phyloP scores from a whole-genome alignment of 2,113 vertebrate species.

The Thinocorus orbignyianus region DNA sequence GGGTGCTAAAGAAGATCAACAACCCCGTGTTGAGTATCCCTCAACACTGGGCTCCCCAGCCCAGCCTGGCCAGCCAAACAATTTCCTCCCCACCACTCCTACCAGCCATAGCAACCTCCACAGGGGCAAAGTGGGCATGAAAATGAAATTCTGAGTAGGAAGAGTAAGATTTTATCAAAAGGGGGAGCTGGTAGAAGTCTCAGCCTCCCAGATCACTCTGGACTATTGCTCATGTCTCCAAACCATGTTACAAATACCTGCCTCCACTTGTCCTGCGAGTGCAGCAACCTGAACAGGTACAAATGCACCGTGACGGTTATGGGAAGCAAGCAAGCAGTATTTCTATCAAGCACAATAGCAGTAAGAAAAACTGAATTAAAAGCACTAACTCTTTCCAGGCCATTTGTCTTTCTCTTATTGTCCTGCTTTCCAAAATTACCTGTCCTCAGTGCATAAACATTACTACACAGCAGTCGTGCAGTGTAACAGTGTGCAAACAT shows the following conservation, averaged over 20 bases:
- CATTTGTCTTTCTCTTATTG: background rate
- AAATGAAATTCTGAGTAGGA: background rate
- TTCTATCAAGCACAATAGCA: background rate
- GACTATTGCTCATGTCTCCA: background rate
- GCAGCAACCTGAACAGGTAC: background rate
- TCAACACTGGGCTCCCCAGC: accelerated
- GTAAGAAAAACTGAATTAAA: background rate
- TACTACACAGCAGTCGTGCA: background rate
- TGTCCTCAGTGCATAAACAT: background rate
- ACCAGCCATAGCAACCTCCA: accelerated
- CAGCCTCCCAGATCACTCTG: background rate
- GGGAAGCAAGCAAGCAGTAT: background rate
- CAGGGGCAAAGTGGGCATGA: background rate
- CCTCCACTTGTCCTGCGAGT: background rate
- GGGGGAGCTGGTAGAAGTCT: background rate
- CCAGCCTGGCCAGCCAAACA: accelerated
- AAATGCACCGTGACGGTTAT: background rate
- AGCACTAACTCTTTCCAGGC: background rate
- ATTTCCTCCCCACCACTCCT: background rate
- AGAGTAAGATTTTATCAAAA: background rate
- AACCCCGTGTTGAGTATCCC: background rate
- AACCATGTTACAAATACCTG: background rate
- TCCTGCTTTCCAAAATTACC: background rate
- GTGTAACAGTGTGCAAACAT: background rate
- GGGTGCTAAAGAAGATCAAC: background rate